phyloP scores from a whole-genome alignment of 1,140 invertebrate species.

The Laupala kohalensis region DNA sequence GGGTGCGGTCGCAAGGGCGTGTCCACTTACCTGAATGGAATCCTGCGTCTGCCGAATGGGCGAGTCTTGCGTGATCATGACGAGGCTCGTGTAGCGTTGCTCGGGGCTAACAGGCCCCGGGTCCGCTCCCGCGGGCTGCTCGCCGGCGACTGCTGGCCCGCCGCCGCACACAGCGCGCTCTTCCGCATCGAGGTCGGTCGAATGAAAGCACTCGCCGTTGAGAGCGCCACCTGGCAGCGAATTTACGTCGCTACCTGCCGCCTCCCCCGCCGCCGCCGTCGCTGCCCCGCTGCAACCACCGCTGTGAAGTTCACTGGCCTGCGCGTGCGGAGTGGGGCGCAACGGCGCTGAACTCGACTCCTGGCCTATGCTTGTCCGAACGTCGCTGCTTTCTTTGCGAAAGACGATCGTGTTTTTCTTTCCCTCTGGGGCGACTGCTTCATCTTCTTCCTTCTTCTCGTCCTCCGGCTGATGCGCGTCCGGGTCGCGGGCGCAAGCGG shows the following conservation, averaged over 20 bases:
- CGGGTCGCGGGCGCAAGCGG: too few relatives aligned
- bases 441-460: neutral
- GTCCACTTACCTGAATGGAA: too few relatives aligned
- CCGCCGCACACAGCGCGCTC: neutral
- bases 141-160: neutral
- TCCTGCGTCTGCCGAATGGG: constrained; percentile 26
- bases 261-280: too few relatives aligned
- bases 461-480: neutral
- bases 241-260: neutral
- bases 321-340: neutral
- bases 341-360: constrained; percentile 3
- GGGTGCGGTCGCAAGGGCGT: too few relatives aligned
- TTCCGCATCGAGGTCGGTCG: neutral
- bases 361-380: too few relatives aligned
- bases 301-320: too few relatives aligned
- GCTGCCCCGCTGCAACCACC: too few relatives aligned
- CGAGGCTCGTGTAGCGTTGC: constrained; percentile 65
- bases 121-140: neutral
- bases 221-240: neutral
- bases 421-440: neutral
- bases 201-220: neutral
- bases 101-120: neutral
- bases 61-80: constrained; percentile 61
- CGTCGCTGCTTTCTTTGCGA: too few relatives aligned
- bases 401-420: too few relatives aligned